A percentile compares a stretch with the other conserved stretches of the same genome.
phyloP scores from a whole-genome alignment of 2,113 vertebrate genomes.

The Australoheros scitulus region DNA sequence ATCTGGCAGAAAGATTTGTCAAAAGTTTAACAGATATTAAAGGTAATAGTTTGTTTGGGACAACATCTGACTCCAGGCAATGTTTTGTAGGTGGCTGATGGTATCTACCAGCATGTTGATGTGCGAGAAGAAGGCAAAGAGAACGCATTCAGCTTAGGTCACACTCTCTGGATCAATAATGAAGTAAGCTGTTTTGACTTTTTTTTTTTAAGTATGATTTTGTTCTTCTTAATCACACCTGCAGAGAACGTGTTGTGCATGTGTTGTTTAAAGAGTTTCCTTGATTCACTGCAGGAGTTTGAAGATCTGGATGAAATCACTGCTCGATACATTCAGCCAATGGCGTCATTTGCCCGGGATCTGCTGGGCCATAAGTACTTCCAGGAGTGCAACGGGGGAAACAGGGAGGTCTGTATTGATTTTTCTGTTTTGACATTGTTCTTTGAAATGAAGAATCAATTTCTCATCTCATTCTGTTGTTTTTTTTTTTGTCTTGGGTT shows the following conservation, averaged over 20 bases:
- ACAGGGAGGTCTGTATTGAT: slow-evolving; percentile 84
- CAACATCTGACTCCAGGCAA: background rate
- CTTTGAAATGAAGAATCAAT: background rate
- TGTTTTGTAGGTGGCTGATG: slow-evolving; percentile 84
- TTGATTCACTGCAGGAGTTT: slow-evolving; percentile 85
- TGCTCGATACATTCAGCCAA: slow-evolving; percentile 96
- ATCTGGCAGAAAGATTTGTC: background rate
- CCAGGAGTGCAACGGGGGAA: slow-evolving; percentile 90
- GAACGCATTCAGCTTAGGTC: slow-evolving; percentile 97
- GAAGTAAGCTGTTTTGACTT: slow-evolving; percentile 80
- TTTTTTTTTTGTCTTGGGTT: background rate
- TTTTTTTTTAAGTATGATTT: background rate
- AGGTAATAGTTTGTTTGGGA: background rate
- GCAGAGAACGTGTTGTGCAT: background rate
- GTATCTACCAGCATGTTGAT: slow-evolving; percentile 96
- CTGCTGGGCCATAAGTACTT: slow-evolving; percentile 96
- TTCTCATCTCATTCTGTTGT: background rate
- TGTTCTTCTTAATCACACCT: background rate
- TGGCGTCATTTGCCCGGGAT: slow-evolving; percentile 97
- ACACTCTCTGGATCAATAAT: slow-evolving; percentile 95
- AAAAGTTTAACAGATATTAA: background rate
- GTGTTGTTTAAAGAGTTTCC: background rate
- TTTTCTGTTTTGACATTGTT: background rate
- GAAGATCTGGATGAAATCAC: slow-evolving; percentile 99
- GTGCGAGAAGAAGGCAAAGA: slow-evolving; percentile 97